A percentile compares a stretch with the other conserved stretches of the same genome.
Evolutionary conservation across 2,888 invertebrate species (phyloP).

Genomic region (Heteropelma amictum): DNA sequence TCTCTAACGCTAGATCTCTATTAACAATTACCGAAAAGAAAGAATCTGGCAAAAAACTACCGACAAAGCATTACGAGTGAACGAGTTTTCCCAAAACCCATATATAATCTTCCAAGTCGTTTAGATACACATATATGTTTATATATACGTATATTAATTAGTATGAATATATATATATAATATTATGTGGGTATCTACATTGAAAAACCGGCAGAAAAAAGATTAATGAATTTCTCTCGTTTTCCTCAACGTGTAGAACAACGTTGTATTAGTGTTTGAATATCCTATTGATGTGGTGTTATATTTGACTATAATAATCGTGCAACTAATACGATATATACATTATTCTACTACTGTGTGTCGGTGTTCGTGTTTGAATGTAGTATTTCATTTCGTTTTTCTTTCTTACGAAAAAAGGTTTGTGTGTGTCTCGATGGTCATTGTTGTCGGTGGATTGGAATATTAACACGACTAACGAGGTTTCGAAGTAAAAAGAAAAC

Average conservation of each 20-base stretch:
- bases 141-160: neutral
- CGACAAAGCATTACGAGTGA: slow-evolving; percentile 24
- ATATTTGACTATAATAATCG: slow-evolving; percentile 69
- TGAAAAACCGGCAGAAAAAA: slow-evolving; percentile 16
- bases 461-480: slow-evolving; percentile 54
- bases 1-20: slow-evolving; percentile 16
- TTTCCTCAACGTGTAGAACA: slow-evolving; percentile 65
- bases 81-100: slow-evolving; percentile 41
- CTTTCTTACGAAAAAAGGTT: slow-evolving; percentile 59
- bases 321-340: slow-evolving; percentile 63
- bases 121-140: slow-evolving; percentile 26
- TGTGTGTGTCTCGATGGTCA: slow-evolving; percentile 72
- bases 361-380: slow-evolving; percentile 74
- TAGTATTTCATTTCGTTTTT: slow-evolving; percentile 62
- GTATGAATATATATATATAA: slow-evolving; percentile 1
- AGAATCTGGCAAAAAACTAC: slow-evolving; percentile 6
- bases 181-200: neutral
- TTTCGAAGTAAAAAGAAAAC: neutral
- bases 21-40: slow-evolving; percentile 17
- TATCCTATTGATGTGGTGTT: slow-evolving; percentile 75
- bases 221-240: slow-evolving; percentile 47
- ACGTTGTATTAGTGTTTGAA: slow-evolving; percentile 71
- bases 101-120: slow-evolving; percentile 31
- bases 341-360: slow-evolving; percentile 63
- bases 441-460: slow-evolving; percentile 66